Percentiles rank a stretch among this genome's conserved stretches.
phyloP scores from a whole-genome alignment of 2,113 vertebrate species.

The Myotis yumanensis region DNA sequence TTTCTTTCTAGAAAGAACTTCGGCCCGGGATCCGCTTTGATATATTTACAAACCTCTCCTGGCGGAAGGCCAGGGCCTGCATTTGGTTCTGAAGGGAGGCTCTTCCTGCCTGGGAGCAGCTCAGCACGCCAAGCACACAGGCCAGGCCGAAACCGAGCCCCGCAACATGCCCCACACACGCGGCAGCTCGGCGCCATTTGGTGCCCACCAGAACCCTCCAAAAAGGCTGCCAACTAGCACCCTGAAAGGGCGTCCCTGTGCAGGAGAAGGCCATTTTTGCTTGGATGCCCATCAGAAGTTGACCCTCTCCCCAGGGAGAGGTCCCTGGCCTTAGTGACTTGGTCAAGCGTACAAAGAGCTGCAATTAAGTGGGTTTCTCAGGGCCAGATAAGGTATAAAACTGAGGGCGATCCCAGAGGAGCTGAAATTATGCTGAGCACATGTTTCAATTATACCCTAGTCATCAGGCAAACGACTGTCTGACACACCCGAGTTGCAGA shows the following conservation, averaged over 20 bases:
- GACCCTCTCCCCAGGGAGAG: slow-evolving; percentile 78
- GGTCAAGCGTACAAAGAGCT: slow-evolving; percentile 78
- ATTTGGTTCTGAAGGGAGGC: slow-evolving; percentile 74
- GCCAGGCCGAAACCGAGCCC: slow-evolving; percentile 52
- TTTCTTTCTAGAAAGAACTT: slow-evolving; percentile 52
- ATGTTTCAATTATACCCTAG: slow-evolving; percentile 65
- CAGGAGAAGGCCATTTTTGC: slow-evolving; percentile 77
- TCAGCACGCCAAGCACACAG: slow-evolving; percentile 60
- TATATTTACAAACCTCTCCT: slow-evolving; percentile 72
- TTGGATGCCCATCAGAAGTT: slow-evolving; percentile 79
- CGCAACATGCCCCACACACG: slow-evolving; percentile 80
- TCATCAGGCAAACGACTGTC: slow-evolving; percentile 60
- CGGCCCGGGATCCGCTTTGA: slow-evolving; percentile 47
- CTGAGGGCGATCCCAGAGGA: slow-evolving; percentile 71
- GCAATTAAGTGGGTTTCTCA: slow-evolving; percentile 80
- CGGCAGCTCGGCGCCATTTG: slow-evolving; percentile 76
- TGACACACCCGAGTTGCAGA: slow-evolving; percentile 51
- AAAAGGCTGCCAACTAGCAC: slow-evolving; percentile 79
- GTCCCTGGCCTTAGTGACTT: slow-evolving; percentile 78
- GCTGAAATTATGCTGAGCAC: slow-evolving; percentile 72
- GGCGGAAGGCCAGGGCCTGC: slow-evolving; percentile 72
- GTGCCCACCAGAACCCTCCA: slow-evolving; percentile 74
- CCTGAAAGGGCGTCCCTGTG: slow-evolving; percentile 79
- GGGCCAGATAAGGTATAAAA: slow-evolving; percentile 80
- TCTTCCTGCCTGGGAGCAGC: slow-evolving; percentile 72